Evolutionary conservation across 2,113 vertebrate genomes (phyloP).

Genomic region (Lagenorhynchus albirostris): DNA sequence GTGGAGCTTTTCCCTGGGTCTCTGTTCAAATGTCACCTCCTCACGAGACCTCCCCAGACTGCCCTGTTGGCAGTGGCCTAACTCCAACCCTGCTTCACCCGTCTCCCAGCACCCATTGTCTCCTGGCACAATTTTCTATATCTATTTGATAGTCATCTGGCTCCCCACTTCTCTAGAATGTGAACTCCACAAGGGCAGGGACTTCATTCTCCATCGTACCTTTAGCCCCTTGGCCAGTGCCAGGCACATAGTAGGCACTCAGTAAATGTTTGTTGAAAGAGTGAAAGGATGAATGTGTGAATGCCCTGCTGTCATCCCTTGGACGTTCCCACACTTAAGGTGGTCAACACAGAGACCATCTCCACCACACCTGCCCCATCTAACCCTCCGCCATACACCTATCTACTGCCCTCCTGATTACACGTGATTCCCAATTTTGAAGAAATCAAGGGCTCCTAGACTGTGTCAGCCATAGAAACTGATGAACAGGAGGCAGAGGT

Average conservation of each 20-base stretch:
- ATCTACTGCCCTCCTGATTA: background rate
- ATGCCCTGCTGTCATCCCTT: background rate
- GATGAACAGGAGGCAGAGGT: background rate
- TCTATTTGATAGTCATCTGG: background rate
- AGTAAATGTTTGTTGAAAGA: background rate
- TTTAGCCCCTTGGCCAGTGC: conserved; percentile 8
- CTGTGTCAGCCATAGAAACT: background rate
- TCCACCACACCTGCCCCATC: background rate
- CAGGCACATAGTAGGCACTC: background rate
- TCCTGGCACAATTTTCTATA: too few relatives aligned
- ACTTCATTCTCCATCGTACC: background rate
- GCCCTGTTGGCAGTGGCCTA: accelerated
- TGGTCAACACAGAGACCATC: background rate
- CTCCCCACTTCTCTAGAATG: background rate
- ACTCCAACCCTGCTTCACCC: background rate
- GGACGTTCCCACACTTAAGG: background rate
- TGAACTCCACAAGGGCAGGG: background rate
- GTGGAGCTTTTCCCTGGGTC: background rate
- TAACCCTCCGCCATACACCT: too few relatives aligned
- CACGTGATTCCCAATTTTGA: background rate
- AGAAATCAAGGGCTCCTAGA: background rate
- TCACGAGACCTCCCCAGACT: background rate
- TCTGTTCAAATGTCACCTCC: background rate
- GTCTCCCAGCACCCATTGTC: too few relatives aligned
- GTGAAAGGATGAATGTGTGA: background rate